Evolutionary conservation across 2,888 invertebrate species (phyloP), one percentile per base, ranked within the genome.

Genomic region (Drosophila meridionalis): DNA sequence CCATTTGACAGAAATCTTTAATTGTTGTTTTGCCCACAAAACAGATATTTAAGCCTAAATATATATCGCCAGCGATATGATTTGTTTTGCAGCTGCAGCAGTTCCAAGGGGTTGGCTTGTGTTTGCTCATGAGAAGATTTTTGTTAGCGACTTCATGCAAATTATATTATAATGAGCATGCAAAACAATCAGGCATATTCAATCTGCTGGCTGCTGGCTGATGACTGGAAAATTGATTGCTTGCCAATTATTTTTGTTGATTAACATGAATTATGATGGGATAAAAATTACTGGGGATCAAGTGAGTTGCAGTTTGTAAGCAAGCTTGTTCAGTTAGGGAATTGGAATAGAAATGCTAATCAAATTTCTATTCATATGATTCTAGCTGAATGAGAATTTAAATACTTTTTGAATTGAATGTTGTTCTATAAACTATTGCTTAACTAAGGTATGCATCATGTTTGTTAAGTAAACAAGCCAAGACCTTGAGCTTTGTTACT

Each of bases 101-200:
- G 76, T 57, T 58, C 28, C 47, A 55, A 47, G 32, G 34, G 36
- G 36, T 6, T 30, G 48, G 43, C 64, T 69, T 50, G 40, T 42
- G 42, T 45, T 34, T 57, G 50, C 43, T 63, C 42, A 62, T 77
- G 62, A 59, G 76, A 69, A 78, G 47, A 57, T 47, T 61, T 79
- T 59, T 28, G 53, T 77, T 65, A 40, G 38, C 69, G 60, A 62
- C 30, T 43, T 14, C 40, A 69, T 67, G 65, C 60, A 55, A 80
- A 77, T 80, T 63, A 52, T 55, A 58, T 61, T 67, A 26, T 76
- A 80, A 80, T 74, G 63, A 67, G 61, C 56, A 40, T 36, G 42
- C 4, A 36, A 40, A 76, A 77, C 70, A 77, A 77, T 80, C 56
- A 34, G 62, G 62, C 66, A 76, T 80, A 77, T 77, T 76, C 76